Base-by-base conservation (phyloP, 2,888 invertebrate genomes). In the Cryptocheilus praepositus region DNA sequence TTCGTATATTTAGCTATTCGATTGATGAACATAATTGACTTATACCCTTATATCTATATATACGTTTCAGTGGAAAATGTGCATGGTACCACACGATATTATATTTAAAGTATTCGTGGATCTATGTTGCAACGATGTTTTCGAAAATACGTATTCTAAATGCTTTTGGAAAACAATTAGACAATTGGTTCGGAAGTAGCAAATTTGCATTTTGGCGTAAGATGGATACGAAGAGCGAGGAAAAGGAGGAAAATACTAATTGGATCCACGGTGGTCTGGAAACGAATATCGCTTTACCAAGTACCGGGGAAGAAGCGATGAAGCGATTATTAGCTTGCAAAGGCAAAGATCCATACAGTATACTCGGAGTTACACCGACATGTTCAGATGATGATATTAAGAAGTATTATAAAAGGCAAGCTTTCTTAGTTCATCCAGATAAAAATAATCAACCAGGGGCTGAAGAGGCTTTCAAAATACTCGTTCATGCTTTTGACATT, bases 341-440 rank as follows among this genome's bases (percentile, higher is more conserved):
- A 91, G 98, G 97, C 75, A 97, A 98, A 89, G 98, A 98, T 90
- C 97, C 98, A 3, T 98, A 98, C 86, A 97, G 95, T 89, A 96
- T 96, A 89, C 90, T 97, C 80, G 96, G 98, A 44, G 95, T 98
- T 3, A 94, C 95, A 57, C 93, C 94, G 57, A 94, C 95, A 69
- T 96, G 97, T 87, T 93, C 95, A 15, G 98, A 98, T 86, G 97
- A 98, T 79, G 97, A 98, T 84, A 96, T 98, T 82, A 96, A 96
- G 86, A 94, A 95, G 81, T 97, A 98, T 90, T 98, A 98, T 89
- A 95, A 97, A 84, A 92, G 95, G 81, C 97, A 98, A 89, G 98
- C 97, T 8, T 95, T 98, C 83, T 91, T 98, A 46, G 98, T 98
- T 45, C 98, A 98, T 90, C 98, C 98, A 0, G 98, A 98, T 87